Percentiles rank a stretch among this genome's conserved stretches.
Conservation (phyloP, 1,140 invertebrate genomes). For the Olivierus martensii region DNA sequence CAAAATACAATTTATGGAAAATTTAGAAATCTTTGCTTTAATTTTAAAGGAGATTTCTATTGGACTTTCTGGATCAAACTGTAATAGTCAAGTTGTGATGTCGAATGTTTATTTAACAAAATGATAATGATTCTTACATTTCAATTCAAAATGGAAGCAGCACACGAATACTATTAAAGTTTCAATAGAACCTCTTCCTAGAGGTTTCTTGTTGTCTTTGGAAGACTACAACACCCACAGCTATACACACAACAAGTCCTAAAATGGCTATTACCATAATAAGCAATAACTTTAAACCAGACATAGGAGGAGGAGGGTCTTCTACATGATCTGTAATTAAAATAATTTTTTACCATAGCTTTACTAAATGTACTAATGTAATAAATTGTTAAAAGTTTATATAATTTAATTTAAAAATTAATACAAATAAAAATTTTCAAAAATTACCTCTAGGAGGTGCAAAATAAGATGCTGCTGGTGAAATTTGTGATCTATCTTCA, state of each 20-base stretch:
- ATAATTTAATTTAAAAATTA: no score
- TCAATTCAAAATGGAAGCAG: no score
- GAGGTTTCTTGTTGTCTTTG: slow-evolving; percentile 78
- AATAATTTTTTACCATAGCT: not conserved
- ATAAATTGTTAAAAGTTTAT: no score
- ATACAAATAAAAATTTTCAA: slow-evolving; percentile 3
- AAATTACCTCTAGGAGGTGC: slow-evolving; percentile 55
- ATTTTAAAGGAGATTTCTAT: no score
- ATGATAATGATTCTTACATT: no score
- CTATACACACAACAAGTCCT: slow-evolving; percentile 56
- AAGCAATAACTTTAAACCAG: slow-evolving; percentile 77
- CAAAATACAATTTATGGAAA: no score
- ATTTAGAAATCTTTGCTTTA: no score
- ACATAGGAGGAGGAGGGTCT: slow-evolving; percentile 59
- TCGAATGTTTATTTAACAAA: no score
- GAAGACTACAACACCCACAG: slow-evolving; percentile 79
- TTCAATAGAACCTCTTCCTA: slow-evolving; percentile 75
- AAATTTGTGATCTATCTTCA: slow-evolving; percentile 29
- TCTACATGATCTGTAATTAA: slow-evolving; percentile 53
- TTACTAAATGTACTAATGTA: no score
- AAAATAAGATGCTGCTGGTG: slow-evolving; percentile 64
- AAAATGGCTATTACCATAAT: slow-evolving; percentile 64
- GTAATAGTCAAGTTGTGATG: no score
- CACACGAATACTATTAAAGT: not conserved
- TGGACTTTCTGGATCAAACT: no score